Base-by-base conservation (phyloP, 2,113 vertebrate species). In the Setophaga kirtlandii region DNA sequence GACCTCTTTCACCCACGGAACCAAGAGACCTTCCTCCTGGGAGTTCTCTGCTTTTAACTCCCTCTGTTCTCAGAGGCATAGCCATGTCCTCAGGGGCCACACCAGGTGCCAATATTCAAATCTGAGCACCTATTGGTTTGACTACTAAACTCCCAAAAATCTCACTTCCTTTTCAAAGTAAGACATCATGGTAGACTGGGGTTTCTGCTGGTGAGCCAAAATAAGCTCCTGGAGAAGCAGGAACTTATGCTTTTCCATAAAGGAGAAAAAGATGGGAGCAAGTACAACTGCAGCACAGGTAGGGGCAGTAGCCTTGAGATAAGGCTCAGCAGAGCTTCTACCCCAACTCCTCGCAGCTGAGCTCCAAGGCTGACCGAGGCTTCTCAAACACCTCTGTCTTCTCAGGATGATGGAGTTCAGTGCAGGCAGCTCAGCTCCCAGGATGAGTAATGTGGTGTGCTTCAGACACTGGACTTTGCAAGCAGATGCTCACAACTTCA, bases 381-480 rank as follows among this genome's bases (percentile, higher is more conserved):
- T 65, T 28, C 46, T 70, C 46, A 55, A 64, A n/a, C 8, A 64
- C 9, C 17, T 63, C 11, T n/a, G 5, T 60, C 15, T 41, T 84
- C 27, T 78, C 23, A 47, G 41, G 37, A 47, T 69, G 16, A 12
- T 27, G 22, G 19, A 25, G 24, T 74, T 59, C 27, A 50, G 27
- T 39, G 64, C 27, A 88, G 44, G 39, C 23, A 81, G 41, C 53
- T 91, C 39, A 69, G 3, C 14, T 60, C 12, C 46, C n/a, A 56
- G 17, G 7, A 42, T 10, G 17, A 46, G 10, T 46, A 20, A 41
- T 0, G 0, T 9, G 2, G 10, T 41, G 33, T 37, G 3, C 71
- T 83, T 75, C 76, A 65, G 35, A 50, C 12, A 44, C 19, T 50
- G 31, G 22, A 3, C 22, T 30, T 24, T 10, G 35, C 39, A 69